phyloP scores from a whole-genome alignment of 2,113 vertebrate species.

The Podarcis muralis region DNA sequence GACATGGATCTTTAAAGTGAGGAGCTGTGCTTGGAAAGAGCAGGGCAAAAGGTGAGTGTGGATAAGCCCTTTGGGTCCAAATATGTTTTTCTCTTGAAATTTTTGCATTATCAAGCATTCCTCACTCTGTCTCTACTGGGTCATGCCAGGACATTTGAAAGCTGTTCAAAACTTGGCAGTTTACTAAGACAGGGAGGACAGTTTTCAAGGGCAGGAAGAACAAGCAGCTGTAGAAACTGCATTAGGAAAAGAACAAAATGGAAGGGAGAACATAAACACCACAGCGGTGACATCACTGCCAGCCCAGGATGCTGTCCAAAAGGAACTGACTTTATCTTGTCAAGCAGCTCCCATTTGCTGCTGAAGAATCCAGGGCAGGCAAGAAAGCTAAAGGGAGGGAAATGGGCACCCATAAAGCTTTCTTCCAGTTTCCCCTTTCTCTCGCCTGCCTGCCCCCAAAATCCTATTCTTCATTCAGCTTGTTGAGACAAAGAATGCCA shows the following conservation, averaged over 20 bases:
- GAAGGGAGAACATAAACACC: background rate
- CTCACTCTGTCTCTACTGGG: background rate
- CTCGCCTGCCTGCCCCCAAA: no score
- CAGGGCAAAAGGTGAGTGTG: no score
- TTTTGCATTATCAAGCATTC: background rate
- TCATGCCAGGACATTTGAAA: background rate
- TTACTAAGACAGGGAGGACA: background rate
- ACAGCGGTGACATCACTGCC: background rate
- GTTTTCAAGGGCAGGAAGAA: background rate
- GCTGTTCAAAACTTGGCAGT: background rate
- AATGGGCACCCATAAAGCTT: background rate
- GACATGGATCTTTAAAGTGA: no score
- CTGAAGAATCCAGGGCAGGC: background rate
- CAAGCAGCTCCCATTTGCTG: background rate
- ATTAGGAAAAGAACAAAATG: background rate
- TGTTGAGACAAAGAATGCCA: no score
- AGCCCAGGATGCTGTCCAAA: background rate
- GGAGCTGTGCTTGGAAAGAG: no score
- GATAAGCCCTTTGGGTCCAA: no score
- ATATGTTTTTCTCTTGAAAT: background rate
- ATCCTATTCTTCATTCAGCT: no score
- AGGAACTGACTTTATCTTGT: background rate
- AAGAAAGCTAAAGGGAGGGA: background rate
- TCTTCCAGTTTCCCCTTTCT: background rate
- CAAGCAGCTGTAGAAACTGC: background rate